Base-by-base conservation (phyloP, 2,888 invertebrate genomes). In the Hanleya hanleyi region DNA sequence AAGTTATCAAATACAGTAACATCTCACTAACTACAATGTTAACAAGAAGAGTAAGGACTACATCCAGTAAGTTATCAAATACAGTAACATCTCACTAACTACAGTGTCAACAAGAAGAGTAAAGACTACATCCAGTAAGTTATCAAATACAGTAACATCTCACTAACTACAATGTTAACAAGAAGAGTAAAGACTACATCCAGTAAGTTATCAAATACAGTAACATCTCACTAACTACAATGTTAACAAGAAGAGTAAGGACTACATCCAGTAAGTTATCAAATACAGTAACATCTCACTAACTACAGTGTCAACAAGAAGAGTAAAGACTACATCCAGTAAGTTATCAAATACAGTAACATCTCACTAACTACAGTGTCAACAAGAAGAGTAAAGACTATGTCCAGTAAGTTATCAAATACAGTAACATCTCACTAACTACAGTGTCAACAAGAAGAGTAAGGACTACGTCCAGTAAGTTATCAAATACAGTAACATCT, bases 261-360 rank as follows among this genome's bases (percentile, higher is more conserved):
- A 97, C 92, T 99, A 98, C 91, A 95, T 98, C 85, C 96, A 95
- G 95, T 97, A 91, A 93, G 95, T 92, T 32, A 57, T 22, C 47
- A 41, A n/a, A 41, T 15, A 9, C 18, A 41, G 41, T 41, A 41
- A 9, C 98, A 99, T 91, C 93, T 99, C 22, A 99, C 98, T 88
- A 99, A 99, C 91, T 99, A 98, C 91, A 97, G 97, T 91, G 96
- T 99, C 88, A 98, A 99, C 91, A 98, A 98, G 91, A 97, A 97
- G 89, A 98, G 96, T 91, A 95, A 96, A 73, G 96, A 97, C 92
- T 99, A 98, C 91, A 95, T 98, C 85, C 96, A 95, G 95, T 97
- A 91, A 93, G 95, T 92, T 32, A 57, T 22, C 47, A 41, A n/a
- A 41, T 15, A 9, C 18, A 41, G 41, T 41, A 41, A 9, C 98